Conservation (phyloP, 2,888 invertebrate genomes). For the Eutolmus rufibarbis region DNA sequence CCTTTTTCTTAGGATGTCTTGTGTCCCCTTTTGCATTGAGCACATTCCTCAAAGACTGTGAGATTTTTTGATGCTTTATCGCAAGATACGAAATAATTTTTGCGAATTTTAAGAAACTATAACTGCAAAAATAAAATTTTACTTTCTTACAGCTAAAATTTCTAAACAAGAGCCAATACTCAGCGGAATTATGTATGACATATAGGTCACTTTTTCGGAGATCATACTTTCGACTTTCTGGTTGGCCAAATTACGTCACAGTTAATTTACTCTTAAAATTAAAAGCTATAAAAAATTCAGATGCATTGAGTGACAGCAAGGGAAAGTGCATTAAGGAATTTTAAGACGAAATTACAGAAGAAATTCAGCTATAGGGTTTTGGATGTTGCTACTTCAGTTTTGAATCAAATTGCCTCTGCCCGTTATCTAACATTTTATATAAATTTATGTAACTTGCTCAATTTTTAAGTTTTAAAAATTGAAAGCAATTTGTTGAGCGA, state of each 20-base stretch:
- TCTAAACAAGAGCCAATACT: too few species aligned
- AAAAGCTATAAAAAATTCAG: background rate
- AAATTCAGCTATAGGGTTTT: background rate
- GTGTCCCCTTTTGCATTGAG: background rate
- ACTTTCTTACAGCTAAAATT: background rate
- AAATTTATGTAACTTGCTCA: background rate
- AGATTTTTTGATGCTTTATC: background rate
- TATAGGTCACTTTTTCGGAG: background rate
- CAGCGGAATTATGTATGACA: background rate
- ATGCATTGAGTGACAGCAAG: background rate
- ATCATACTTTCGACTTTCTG: background rate
- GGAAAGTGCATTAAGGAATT: background rate
- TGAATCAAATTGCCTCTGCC: background rate
- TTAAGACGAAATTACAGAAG: background rate
- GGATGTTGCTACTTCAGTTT: background rate
- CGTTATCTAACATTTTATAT: background rate
- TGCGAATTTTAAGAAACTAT: background rate
- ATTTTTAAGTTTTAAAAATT: background rate
- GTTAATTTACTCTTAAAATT: background rate
- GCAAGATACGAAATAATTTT: background rate
- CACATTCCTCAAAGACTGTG: background rate
- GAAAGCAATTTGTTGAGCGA: background rate
- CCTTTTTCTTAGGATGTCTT: background rate
- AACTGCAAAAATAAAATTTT: background rate
- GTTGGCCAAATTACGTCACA: background rate